Evolutionary conservation across 2,888 invertebrate genomes (phyloP).

Genomic region (Lapara coniferarum): DNA sequence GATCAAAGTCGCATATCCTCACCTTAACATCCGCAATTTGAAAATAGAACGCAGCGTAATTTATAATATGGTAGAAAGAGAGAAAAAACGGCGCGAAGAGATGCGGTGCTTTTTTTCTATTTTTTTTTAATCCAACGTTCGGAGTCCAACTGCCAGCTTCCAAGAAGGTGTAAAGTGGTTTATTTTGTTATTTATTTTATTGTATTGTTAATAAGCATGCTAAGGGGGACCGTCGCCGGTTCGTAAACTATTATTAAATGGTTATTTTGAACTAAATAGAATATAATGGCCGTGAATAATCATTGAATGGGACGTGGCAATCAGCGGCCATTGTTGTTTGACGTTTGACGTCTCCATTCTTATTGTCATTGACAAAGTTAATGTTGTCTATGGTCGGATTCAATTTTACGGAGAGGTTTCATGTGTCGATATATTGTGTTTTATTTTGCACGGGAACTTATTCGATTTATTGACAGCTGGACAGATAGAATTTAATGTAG

Average conservation of each 20-base stretch:
- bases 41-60: slow-evolving; percentile 52
- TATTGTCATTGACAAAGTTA: slow-evolving; percentile 41
- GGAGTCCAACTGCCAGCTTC: slow-evolving; percentile 75
- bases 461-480: slow-evolving; percentile 29
- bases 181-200: slow-evolving; percentile 82
- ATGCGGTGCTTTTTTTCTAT: slow-evolving; percentile 47
- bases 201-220: slow-evolving; percentile 83
- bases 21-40: slow-evolving; percentile 32
- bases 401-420: slow-evolving; percentile 25
- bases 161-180: slow-evolving; percentile 83
- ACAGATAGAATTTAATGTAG: slow-evolving; percentile 54
- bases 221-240: slow-evolving; percentile 67
- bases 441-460: slow-evolving; percentile 34
- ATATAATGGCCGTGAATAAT: slow-evolving; percentile 82
- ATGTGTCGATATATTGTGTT: slow-evolving; percentile 30
- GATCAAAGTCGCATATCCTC: slow-evolving; percentile 38
- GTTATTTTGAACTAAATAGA: slow-evolving; percentile 83
- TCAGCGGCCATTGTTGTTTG: slow-evolving; percentile 73
- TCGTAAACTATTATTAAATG: slow-evolving; percentile 81
- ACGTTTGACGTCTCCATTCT: slow-evolving; percentile 76
- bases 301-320: slow-evolving; percentile 72
- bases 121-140: slow-evolving; percentile 55
- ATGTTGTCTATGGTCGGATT: slow-evolving; percentile 23
- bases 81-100: slow-evolving; percentile 52
- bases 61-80: slow-evolving; percentile 61